phyloP scores from a whole-genome alignment of 2,888 invertebrate genomes.

The Exephanes ischioxanthus region DNA sequence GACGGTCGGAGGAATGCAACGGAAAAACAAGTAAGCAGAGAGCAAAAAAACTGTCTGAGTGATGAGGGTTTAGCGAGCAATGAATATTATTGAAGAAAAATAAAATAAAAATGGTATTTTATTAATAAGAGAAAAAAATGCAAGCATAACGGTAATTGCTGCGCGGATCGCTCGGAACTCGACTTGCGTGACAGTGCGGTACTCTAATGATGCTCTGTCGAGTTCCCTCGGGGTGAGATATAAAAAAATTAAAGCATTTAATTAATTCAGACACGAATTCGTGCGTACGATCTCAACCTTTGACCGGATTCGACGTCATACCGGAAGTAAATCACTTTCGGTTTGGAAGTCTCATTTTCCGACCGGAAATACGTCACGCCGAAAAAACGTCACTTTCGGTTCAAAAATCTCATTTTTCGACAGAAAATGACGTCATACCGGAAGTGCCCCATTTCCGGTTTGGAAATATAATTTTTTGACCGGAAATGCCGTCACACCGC shows the following conservation, averaged over 20 bases:
- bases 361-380: too few species aligned
- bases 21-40: background rate
- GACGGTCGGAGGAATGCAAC: background rate
- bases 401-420: background rate
- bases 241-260: slow-evolving; percentile 22
- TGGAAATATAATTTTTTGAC: too few species aligned
- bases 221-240: slow-evolving; percentile 9
- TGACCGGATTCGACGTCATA: too few species aligned
- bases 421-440: too few species aligned
- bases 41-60: slow-evolving; percentile 10
- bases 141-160: slow-evolving; percentile 56
- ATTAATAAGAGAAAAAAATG: background rate
- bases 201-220: slow-evolving; percentile 53
- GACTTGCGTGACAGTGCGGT: slow-evolving; percentile 48
- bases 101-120: background rate
- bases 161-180: slow-evolving; percentile 45
- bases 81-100: slow-evolving; percentile 25
- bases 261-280: slow-evolving; percentile 25
- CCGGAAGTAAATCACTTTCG: too few species aligned
- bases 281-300: background rate
- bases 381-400: too few species aligned
- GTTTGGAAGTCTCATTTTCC: too few species aligned
- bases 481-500: too few species aligned
- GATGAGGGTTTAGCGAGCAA: slow-evolving; percentile 32
- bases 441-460: too few species aligned